Evolutionary conservation across 2,888 invertebrate species (phyloP).

Genomic region (Harmothoe impar): DNA sequence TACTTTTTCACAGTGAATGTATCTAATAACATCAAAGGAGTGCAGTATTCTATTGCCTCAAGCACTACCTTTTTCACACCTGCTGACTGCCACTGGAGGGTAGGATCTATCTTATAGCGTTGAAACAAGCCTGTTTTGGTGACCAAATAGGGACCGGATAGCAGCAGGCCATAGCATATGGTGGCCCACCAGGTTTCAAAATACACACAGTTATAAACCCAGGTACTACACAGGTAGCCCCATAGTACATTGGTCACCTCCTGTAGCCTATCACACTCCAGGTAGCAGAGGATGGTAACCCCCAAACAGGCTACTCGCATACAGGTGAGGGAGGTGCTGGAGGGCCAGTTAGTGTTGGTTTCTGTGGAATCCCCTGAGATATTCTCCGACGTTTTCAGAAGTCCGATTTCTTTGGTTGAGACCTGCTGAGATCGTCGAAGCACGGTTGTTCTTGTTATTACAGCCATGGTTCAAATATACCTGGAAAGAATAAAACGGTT

Average conservation of each 20-base stretch:
- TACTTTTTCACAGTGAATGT: slow-evolving; percentile 78
- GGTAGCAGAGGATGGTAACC: slow-evolving; percentile 39
- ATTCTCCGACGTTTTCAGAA: neutral
- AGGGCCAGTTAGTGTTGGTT: neutral
- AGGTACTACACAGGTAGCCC: slow-evolving; percentile 69
- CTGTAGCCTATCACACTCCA: slow-evolving; percentile 65
- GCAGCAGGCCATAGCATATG: slow-evolving; percentile 73
- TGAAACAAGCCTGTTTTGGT: slow-evolving; percentile 73
- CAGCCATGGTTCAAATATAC: neutral
- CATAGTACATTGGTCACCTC: slow-evolving; percentile 68
- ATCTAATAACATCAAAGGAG: slow-evolving; percentile 76
- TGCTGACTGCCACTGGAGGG: slow-evolving; percentile 71
- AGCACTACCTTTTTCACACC: slow-evolving; percentile 65
- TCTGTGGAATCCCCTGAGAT: neutral
- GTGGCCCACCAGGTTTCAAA: slow-evolving; percentile 78
- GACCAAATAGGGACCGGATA: slow-evolving; percentile 72
- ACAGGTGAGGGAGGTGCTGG: neutral
- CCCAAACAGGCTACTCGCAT: neutral
- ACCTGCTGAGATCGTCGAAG: neutral
- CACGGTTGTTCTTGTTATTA: neutral
- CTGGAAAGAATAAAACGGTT: neutral
- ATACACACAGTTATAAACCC: slow-evolving; percentile 77
- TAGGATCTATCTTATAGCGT: slow-evolving; percentile 74
- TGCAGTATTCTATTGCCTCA: slow-evolving; percentile 73
- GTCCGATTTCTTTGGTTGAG: neutral